Base-by-base conservation (phyloP, 1,140 invertebrate genomes). In the Drosophila truncata region DNA sequence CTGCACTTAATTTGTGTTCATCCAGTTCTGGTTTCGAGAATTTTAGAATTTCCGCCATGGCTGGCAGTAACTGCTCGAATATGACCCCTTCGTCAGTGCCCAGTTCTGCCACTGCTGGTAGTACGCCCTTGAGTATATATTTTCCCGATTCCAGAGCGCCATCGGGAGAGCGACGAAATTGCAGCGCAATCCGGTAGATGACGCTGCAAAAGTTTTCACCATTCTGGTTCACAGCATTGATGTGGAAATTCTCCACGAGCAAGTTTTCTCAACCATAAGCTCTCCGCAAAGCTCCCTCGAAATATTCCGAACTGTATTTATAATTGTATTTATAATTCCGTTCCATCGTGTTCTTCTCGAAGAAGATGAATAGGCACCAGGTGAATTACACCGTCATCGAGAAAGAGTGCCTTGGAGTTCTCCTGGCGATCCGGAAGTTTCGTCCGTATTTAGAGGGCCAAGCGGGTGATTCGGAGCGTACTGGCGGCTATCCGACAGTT, bases 141-240 rank as follows among this genome's bases (percentile, higher is more conserved):
- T 44, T 75, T 5, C 59, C 75, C 2, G 59, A 61, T 49, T 82
- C 72, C 4, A 67, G 1, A 11, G 64, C 58, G 14, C 63, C 57
- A 42, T 67, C 58, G 23, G 60, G 18, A n/a, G 41, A 55, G 14
- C 62, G 47, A 13, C 69, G 74, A 65, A 82, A 88, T 27, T 61
- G 13, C 3, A 92, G 59, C 9, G 57, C 59, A 23, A 82, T 44
- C 20, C 83, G 78, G 29, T 85, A 88, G 69, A 88, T 90, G 55
- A 64, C 62, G 73, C 84, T 88, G 33, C 81, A 90, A 62, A 90
- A 88, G 63, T 90, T 90, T 33, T 88, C 85, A 23, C 85, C 85
- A 27, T 16, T 60, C 14, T 85, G 69, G 16, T 39, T 79, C 20
- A 85, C 52, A 3, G 18, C 14, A 5, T 79, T 42, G 16, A 76